A percentile compares a stretch with the other conserved stretches of the same genome.
These are phyloP conservation scores for Campoletis raptor DNA, from an alignment of 2,888 invertebrate genomes.

Conservation along the genomic window DNA sequence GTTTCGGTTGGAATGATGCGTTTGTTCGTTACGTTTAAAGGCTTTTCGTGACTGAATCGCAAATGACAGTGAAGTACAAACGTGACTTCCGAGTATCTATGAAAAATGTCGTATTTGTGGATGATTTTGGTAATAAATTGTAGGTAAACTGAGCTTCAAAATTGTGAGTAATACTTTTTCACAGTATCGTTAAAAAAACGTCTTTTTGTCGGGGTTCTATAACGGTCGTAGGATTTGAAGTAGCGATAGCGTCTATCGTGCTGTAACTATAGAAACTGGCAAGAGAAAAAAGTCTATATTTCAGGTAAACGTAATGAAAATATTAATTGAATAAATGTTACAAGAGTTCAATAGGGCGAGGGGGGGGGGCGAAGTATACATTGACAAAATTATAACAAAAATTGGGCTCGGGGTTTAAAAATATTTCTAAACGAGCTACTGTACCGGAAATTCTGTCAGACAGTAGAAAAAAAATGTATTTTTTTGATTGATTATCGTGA, in stretches of 20 bases:
- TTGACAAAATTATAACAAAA: conserved; percentile 58
- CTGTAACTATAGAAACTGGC: conserved; percentile 64
- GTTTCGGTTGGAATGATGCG: background rate
- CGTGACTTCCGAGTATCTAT: conserved; percentile 8
- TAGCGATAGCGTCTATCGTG: conserved; percentile 67
- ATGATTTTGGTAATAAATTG: conserved; percentile 42
- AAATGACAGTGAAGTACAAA: conserved; percentile 11
- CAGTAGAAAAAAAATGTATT: background rate
- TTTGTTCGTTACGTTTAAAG: background rate
- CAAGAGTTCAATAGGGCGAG: conserved; percentile 6
- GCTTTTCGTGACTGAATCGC: conserved; percentile 15
- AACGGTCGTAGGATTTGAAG: conserved; percentile 50
- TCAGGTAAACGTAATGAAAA: conserved; percentile 11
- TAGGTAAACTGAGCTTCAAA: conserved; percentile 35
- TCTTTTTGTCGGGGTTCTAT: conserved; percentile 40
- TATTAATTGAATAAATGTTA: conserved; percentile 45
- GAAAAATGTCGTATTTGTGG: conserved; percentile 25
- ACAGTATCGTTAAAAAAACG: conserved; percentile 73
- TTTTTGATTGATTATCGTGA: conserved; percentile 8
- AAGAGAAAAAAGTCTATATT: conserved; percentile 31
- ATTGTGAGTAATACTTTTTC: conserved; percentile 80
- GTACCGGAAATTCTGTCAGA: conserved; percentile 55
- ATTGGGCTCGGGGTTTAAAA: conserved; percentile 56
- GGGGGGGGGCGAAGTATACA: conserved; percentile 42
- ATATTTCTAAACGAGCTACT: conserved; percentile 52